A percentile compares a stretch with the other conserved stretches of the same genome.
phyloP scores from a whole-genome alignment of 2,888 invertebrate genomes.

The Cephus pulcher region DNA sequence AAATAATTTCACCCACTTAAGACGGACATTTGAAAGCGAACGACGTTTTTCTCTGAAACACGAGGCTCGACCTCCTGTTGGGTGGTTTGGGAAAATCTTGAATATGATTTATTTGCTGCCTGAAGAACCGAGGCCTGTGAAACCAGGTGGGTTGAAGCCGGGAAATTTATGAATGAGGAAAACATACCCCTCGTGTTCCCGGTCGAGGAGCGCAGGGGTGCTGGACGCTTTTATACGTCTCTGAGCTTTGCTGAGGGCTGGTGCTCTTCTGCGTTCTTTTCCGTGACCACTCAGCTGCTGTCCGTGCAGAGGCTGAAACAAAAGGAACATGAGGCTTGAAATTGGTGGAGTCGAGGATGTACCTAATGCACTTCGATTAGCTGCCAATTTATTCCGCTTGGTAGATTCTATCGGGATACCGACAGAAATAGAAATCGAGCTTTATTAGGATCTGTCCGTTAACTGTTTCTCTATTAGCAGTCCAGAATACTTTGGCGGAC shows the following conservation, averaged over 20 bases:
- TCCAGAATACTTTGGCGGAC: not conserved
- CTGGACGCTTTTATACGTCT: constrained; percentile 59
- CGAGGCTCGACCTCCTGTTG: not conserved
- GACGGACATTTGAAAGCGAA: not conserved
- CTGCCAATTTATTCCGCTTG: not conserved
- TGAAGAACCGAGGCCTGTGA: not conserved
- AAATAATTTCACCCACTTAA: not conserved
- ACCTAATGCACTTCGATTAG: not conserved
- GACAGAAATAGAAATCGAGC: not conserved
- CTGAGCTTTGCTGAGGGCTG: constrained; percentile 53
- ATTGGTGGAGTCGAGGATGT: not conserved
- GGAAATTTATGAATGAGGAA: constrained; percentile 18
- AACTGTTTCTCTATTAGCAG: not conserved
- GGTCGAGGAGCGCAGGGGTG: constrained; percentile 57
- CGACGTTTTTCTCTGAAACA: not conserved
- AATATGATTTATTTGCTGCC: not conserved
- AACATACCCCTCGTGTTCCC: constrained; percentile 54
- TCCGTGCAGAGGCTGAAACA: constrained; percentile 50
- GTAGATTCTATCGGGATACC: not conserved
- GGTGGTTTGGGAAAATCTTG: constrained; percentile 34
- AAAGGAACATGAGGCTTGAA: constrained; percentile 7
- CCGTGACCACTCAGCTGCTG: constrained; percentile 39
- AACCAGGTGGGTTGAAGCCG: constrained; percentile 2
- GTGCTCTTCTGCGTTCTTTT: constrained; percentile 52
- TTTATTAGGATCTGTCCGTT: not conserved